These are phyloP conservation scores for Dioctria rufipes DNA, from an alignment of 2,888 invertebrate species.

Conservation along the genomic window DNA sequence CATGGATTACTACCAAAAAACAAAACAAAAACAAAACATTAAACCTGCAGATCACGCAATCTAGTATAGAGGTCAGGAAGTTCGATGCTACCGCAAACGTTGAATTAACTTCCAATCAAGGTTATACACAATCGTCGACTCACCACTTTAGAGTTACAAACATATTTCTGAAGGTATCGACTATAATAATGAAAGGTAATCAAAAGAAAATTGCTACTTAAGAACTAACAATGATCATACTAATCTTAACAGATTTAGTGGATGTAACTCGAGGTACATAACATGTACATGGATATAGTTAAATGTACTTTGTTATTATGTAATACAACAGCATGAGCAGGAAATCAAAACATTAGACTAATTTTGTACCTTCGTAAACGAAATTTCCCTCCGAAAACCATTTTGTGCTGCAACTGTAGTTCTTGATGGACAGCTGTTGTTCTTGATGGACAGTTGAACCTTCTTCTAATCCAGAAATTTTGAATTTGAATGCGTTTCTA, in stretches of 20 bases:
- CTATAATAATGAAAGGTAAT: conserved; percentile 16
- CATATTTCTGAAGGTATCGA: no score
- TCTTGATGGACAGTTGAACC: neutral
- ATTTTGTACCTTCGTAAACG: conserved; percentile 69
- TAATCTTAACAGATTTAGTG: neutral
- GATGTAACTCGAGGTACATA: neutral
- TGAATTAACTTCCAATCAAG: conserved; percentile 11
- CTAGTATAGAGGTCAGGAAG: conserved; percentile 9
- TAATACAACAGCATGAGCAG: neutral
- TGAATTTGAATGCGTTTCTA: neutral
- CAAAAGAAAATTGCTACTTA: conserved; percentile 27
- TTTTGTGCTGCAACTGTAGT: conserved; percentile 63
- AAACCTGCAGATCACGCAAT: neutral
- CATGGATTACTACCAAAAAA: no score
- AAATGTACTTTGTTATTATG: neutral
- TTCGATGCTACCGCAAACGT: neutral
- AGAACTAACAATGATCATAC: neutral
- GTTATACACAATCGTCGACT: neutral
- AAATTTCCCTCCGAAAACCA: conserved; percentile 72
- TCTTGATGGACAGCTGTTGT: conserved; percentile 9
- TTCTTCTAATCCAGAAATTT: conserved; percentile 2
- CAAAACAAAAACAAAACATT: neutral
- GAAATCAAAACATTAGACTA: neutral
- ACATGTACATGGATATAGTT: no score
- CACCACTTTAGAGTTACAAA: neutral